phyloP scores from a whole-genome alignment of 2,113 vertebrate genomes.

The Clarias magur region DNA sequence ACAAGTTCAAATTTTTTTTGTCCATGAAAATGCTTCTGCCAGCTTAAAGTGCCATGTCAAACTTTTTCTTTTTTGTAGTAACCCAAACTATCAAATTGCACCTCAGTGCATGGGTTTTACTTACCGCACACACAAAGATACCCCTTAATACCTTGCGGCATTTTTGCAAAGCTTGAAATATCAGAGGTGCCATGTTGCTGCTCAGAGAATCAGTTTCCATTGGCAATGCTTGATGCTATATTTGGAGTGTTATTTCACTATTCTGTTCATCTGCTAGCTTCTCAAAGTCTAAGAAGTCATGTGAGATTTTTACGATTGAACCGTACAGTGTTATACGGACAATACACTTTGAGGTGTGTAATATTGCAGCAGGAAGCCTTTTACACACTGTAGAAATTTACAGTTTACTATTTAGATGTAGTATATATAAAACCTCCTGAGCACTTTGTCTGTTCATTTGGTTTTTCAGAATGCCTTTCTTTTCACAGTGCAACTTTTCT shows the following conservation, averaged over 20 bases:
- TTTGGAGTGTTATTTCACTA: neutral
- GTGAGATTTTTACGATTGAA: neutral
- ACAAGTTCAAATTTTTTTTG: neutral
- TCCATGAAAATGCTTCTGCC: neutral
- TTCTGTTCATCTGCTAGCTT: neutral
- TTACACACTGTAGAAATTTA: neutral
- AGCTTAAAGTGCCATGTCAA: neutral
- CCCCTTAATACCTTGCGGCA: neutral
- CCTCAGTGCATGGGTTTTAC: neutral
- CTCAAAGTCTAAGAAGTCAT: neutral
- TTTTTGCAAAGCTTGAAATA: conserved; percentile 21
- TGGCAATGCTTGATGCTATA: neutral
- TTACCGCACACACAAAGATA: neutral
- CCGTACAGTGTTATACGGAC: neutral
- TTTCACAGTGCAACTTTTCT: neutral
- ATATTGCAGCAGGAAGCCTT: neutral
- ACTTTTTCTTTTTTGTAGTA: neutral
- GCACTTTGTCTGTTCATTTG: neutral
- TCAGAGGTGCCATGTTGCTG: neutral
- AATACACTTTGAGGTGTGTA: neutral
- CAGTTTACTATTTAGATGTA: neutral
- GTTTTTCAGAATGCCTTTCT: neutral
- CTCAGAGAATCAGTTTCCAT: neutral
- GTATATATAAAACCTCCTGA: neutral
- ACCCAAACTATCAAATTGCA: neutral